A percentile compares a stretch with the other conserved stretches of the same genome.
Evolutionary conservation across 2,797 vertebrate genomes (phyloP).

Genomic region (Danio choprae): DNA sequence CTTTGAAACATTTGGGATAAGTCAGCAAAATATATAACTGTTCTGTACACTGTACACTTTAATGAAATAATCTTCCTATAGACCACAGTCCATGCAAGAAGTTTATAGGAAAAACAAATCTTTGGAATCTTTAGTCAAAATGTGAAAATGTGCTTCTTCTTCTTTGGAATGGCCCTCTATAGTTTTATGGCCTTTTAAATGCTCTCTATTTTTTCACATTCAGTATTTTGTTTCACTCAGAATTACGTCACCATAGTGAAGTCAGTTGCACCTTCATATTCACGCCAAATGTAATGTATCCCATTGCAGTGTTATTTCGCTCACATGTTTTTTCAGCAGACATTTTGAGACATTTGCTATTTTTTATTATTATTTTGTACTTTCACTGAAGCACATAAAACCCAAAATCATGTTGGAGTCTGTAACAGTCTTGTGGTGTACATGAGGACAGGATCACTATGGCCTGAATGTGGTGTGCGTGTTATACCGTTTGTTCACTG

Average conservation of each 20-base stretch:
- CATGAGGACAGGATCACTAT: neutral
- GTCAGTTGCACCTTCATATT: neutral
- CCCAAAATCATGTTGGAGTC: neutral
- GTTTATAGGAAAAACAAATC: no score
- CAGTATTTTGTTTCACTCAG: neutral
- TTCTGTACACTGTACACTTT: no score
- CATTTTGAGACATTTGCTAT: neutral
- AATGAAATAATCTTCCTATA: no score
- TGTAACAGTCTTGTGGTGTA: conserved; percentile 5
- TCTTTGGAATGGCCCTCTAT: neutral
- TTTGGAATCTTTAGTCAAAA: neutral
- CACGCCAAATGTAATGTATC: neutral
- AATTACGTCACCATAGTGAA: neutral
- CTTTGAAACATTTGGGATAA: no score
- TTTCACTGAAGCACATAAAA: no score
- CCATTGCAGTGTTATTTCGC: neutral
- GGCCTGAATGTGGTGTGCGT: neutral
- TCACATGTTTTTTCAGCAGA: neutral
- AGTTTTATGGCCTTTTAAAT: no score
- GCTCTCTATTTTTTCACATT: neutral
- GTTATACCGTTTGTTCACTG: neutral
- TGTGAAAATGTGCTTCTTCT: neutral
- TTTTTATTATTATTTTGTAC: no score
- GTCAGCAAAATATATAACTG: no score
- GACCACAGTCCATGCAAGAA: neutral